These are phyloP conservation scores for silkworm (Bombyx mori) DNA, from an alignment of 1,140 invertebrate genomes.

Conservation along the genomic window ASM3026992v2 NC_085133.1:3411501-3412000, in stretches of 20 bases:
- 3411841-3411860: slow-evolving; percentile 3
- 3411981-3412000: not conserved
- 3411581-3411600: not conserved
- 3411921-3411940: too few relatives aligned
- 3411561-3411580: too few relatives aligned
- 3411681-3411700: slow-evolving; percentile 2
- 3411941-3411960: not conserved
- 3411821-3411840: slow-evolving; percentile 5
- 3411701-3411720: slow-evolving; percentile 2
- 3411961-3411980: not conserved
- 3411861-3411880: not conserved
- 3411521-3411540: too few relatives aligned
- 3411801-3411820: not conserved
- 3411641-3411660: not conserved
- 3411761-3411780: too few relatives aligned
- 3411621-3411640: not conserved
- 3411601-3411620: not conserved
- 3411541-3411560: too few relatives aligned
- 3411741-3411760: too few relatives aligned
- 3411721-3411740: not conserved
- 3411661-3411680: slow-evolving; percentile 2
- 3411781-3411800: not conserved
- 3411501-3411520: too few relatives aligned
- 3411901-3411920: not conserved
- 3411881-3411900: not conserved